Evolutionary conservation across 2,113 vertebrate species (phyloP).

Genomic region (Trinectes maculatus): DNA sequence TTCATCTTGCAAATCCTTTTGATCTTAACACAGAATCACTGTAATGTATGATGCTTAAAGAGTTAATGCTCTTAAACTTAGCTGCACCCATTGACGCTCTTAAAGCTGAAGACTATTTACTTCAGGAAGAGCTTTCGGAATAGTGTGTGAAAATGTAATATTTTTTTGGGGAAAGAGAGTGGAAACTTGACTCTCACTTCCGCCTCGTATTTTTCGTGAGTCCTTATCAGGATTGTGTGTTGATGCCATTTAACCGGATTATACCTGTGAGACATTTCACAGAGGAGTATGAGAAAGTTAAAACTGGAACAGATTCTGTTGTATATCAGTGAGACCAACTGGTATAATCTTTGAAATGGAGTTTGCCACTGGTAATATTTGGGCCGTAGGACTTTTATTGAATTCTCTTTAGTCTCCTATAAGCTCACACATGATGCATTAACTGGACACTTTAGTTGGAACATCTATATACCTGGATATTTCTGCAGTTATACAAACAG

Average conservation of each 20-base stretch:
- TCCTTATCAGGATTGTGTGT: background rate
- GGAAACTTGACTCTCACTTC: background rate
- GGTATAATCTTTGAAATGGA: too few species aligned
- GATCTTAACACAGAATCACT: background rate
- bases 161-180: background rate
- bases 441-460: background rate
- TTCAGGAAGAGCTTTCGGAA: too few species aligned
- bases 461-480: too few species aligned
- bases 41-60: too few species aligned
- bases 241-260: constrained; percentile 11
- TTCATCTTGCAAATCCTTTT: background rate
- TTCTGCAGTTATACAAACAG: background rate
- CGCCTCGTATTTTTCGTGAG: background rate
- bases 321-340: background rate
- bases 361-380: background rate
- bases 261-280: background rate
- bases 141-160: background rate
- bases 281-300: constrained; percentile 12
- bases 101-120: too few species aligned
- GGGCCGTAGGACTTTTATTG: too few species aligned
- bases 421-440: too few species aligned
- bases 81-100: too few species aligned
- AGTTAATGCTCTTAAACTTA: too few species aligned
- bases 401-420: background rate
- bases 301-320: background rate